Evolutionary conservation across 2,113 vertebrate genomes (phyloP), one percentile per base, ranked within the genome.

Genomic region (Eleginops maclovinus): DNA sequence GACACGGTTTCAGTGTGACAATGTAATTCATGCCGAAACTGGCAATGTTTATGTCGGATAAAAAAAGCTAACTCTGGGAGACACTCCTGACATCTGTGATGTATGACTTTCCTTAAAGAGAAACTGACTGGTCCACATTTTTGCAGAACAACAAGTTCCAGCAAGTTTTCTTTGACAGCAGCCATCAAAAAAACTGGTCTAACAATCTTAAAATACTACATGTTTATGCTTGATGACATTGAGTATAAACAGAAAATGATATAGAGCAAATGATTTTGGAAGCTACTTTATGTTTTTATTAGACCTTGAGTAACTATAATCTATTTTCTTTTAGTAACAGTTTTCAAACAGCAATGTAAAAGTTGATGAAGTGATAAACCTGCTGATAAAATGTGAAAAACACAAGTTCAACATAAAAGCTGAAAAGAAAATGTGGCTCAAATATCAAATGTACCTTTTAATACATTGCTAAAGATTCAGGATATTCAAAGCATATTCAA

Each of bases 1-100:
- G 24, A 31, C 41, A 49, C 7, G 28, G 69, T 77, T 83, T 77
- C 26, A 61, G 53, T 16, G 60, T n/a, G 8, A 10, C 14, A 44
- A 21, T 1, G 1, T 1, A 12, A 49, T 3, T 22, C 16, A 9
- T 22, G n/a, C 13, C 40, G 28, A 22, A 21, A 21, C 26, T 10
- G 26, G 5, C 12, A 26, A 7, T 0, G 1, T 24, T 4, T 0
- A 2, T 6, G 21, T 11, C 4, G 8, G 0, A 19, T n/a, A 4
- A 28, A 36, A 21, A 10, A 11, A 62, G 19, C 40, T 44, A 21
- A 26, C 50, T n/a, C 26, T 22, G 43, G 14, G 19, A 65, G 11
- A 31, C 44, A 8, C 58, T 46, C 5, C 16, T 6, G 1, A 6
- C 2, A 11, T 31, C 12, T 26, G 31, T 31, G 31, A 6, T 31